Base-by-base conservation (phyloP, 2,888 invertebrate genomes). In the Aporophyla lueneburgensis region DNA sequence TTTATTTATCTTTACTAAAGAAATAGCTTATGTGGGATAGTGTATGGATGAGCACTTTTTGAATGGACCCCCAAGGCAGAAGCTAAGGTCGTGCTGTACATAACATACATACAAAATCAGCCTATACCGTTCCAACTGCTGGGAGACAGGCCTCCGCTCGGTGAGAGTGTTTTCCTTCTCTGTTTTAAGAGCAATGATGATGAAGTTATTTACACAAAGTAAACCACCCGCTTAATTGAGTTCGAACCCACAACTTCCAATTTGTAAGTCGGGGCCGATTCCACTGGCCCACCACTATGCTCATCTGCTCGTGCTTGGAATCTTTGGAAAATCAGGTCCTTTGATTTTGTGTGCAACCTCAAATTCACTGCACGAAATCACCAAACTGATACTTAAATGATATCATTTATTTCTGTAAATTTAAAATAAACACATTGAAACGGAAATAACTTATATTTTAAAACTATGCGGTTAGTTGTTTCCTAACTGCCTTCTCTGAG, bases 1-100 rank as follows among this genome's bases (percentile, higher is more conserved):
- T 69, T 19, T 40, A 51, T 67, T 67, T 78, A 56, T 58, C 21
- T 65, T 72, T 40, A 19, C 4, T 33, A 24, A 24, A 27, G 14
- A 67, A 66, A 66, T 33, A 53, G 24, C 12, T 51, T n/a, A 27
- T 43, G 58, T 65, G 24, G 10, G 49, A 10, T 59, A 5, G 5
- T 27, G 16, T 21, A 10, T 4, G 24, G 16, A 10, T 24, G 6
- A 16, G 10, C 4, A 53, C 1, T 51, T 33, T n/a, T 21, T 0
- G n/a, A 62, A 27, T 46, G 12, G 43, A 14, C 24, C 14, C n/a
- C n/a, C n/a, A 24, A 24, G 6, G 7, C 27, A 16, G 16, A 66
- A 5, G 33, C 21, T 33, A 10, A 46, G 10, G 10, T 43, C 9
- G 16, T 10, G 16, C 62, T 62, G 16, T 33, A 33, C 33, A 33